phyloP scores from a whole-genome alignment of 2,888 invertebrate species.

The Erpobdella octoculata region DNA sequence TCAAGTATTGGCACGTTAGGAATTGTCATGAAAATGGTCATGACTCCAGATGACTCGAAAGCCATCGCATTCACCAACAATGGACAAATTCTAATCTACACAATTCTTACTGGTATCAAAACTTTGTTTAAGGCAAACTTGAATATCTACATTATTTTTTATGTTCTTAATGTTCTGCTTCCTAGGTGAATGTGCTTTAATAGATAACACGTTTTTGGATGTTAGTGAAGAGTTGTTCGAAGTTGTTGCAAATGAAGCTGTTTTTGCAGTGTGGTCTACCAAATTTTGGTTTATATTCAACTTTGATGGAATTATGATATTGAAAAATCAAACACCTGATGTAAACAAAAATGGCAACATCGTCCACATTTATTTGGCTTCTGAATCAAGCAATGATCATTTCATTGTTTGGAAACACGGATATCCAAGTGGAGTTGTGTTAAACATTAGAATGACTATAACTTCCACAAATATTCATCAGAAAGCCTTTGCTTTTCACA shows the following conservation, averaged over 20 bases:
- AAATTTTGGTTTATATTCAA: slow-evolving; percentile 43
- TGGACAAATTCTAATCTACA: slow-evolving; percentile 81
- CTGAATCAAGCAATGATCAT: slow-evolving; percentile 35
- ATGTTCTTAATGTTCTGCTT: not conserved
- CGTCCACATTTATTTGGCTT: slow-evolving; percentile 14
- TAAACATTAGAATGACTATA: slow-evolving; percentile 27
- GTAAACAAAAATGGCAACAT: slow-evolving; percentile 24
- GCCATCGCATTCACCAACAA: slow-evolving; percentile 92
- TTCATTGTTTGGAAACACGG: slow-evolving; percentile 38
- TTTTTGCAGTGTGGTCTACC: slow-evolving; percentile 45
- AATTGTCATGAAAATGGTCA: slow-evolving; percentile 83
- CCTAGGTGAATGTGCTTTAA: not conserved
- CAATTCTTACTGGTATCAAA: slow-evolving; percentile 75
- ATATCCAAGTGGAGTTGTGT: slow-evolving; percentile 29
- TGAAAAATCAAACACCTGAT: slow-evolving; percentile 6
- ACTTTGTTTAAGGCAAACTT: not conserved
- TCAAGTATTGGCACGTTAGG: slow-evolving; percentile 71
- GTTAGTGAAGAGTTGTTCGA: slow-evolving; percentile 43
- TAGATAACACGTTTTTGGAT: not conserved
- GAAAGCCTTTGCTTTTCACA: slow-evolving; percentile 50
- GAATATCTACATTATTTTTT: too few relatives aligned
- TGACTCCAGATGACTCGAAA: slow-evolving; percentile 90
- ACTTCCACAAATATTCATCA: slow-evolving; percentile 43
- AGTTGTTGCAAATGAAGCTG: slow-evolving; percentile 44
- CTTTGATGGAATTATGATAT: slow-evolving; percentile 14